Base-by-base conservation (phyloP, 2,797 vertebrate genomes). In the Eremophila alpestris region DNA sequence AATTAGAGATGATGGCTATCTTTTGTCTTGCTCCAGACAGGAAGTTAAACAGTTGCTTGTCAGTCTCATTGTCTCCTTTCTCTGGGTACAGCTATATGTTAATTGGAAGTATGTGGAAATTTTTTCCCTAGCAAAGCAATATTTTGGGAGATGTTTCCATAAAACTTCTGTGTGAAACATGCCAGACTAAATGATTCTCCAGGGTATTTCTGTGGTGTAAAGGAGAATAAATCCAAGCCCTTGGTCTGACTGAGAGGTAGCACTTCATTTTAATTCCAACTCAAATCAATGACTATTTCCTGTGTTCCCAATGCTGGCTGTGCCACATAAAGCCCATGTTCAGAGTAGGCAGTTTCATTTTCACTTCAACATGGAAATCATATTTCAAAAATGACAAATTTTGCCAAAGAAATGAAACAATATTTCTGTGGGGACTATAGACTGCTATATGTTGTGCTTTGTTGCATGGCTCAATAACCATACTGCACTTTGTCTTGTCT, bases 1-100 rank as follows among this genome's bases (percentile, higher is more conserved):
- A 82, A 60, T 64, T 94, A 60, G 48, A 84, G 58, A 89, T 54
- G 11, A 54, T 87, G 70, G 49, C 63, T 90, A 54, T 43, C 40
- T 84, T 89, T 89, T 87, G 20, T 60, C 70, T 86, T 84, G 41
- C 13, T 95, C 62, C 81, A 93, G 55, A 73, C 45, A 81, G 64
- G 68, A 95, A 94, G 34, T 51, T 82, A 30, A 87, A 60, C 52
- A 80, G 40, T 84, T 86, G 21, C 11, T 69, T 73, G 63, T 76
- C 80, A 89, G 18, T 87, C 52, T 81, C 62, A 83, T 49, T 3
- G n/a, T 59, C 40, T 90, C 19, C 14, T 80, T 82, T 81, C 16
- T 70, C 56, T 73, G 74, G 14, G 17, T 70, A 43, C 3, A 51
- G 22, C 27, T 69, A 11, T 18, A 52, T 46, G 26, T 38, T 78